Evolutionary conservation across 2,797 vertebrate species (phyloP), one percentile per base, ranked within the genome.

Genomic region (Graptemys geographica): DNA sequence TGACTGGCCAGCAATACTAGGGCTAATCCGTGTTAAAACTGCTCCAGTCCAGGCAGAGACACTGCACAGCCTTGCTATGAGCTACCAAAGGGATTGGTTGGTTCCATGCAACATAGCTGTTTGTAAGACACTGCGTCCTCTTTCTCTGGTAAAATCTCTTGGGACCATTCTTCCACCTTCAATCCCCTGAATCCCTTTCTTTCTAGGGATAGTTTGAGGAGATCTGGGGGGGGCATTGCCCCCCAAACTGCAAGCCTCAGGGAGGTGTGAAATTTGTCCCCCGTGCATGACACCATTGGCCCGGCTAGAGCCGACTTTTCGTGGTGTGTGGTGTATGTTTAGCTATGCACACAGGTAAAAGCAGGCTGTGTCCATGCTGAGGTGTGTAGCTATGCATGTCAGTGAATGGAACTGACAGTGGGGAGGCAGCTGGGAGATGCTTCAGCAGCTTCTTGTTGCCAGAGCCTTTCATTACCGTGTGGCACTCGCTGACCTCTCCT

Each of bases 111-210:
- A 16, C 41, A 23, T 56, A 44, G 27, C 47, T 88, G 28, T 49
- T 85, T 86, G 79, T 89, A 87, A 92, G 44, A 55, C 87, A 49
- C 5, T 85, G 37, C 5, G 33, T 89, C 69, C 80, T 65, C 21
- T 90, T 86, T 76, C 76, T 51, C 81, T 65, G 52, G 31, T 85
- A 65, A 87, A 95, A 2, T 81, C 89, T 93, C 82, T 93, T 90
- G 91, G 90, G 81, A 79, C 74, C 89, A 94, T 94, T 69, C 86
- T 92, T 95, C 37, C 59, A 23, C 49, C 85, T 94, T 95, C 33
- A 89, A 69, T 27, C 3, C 18, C 9, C 23, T 52, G 94, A n/a
- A 28, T 81, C 86, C 9, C 31, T 78, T 10, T 72, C 41, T 72
- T 57, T 65, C 81, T 82, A 51, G 37, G 59, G 31, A 55, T 21